phyloP scores from a whole-genome alignment of 2,797 vertebrate species.

The Platyrinchus mystaceus region DNA sequence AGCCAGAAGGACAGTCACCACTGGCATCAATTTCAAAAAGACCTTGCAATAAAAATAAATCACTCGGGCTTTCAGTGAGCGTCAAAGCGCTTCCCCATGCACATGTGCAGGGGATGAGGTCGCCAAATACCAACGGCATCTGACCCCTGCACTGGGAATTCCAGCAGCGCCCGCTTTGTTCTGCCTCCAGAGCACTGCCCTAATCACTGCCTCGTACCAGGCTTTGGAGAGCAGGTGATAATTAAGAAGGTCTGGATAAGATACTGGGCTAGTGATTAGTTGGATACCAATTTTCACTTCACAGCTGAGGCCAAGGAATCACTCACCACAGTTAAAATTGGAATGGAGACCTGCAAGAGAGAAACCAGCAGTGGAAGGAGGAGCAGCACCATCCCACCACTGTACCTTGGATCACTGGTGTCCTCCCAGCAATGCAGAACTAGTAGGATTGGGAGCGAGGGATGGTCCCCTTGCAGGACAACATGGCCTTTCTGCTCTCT shows the following conservation, averaged over 20 bases:
- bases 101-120: slow-evolving; percentile 44
- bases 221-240: slow-evolving; percentile 38
- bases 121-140: slow-evolving; percentile 44
- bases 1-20: slow-evolving; percentile 29
- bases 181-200: not conserved
- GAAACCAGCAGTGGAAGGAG: not conserved
- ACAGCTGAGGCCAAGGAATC: slow-evolving; percentile 20
- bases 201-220: not conserved
- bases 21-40: slow-evolving; percentile 65
- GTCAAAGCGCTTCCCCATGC: not conserved
- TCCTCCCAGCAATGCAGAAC: not conserved
- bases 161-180: slow-evolving; percentile 34
- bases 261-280: not conserved
- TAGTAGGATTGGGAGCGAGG: not conserved
- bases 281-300: slow-evolving; percentile 30
- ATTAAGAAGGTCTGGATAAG: slow-evolving; percentile 51
- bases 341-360: not conserved
- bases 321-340: not conserved
- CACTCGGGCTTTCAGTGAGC: slow-evolving; percentile 35
- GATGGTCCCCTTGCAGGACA: not conserved
- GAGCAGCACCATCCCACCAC: not conserved
- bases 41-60: slow-evolving; percentile 65
- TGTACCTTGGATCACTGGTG: not conserved
- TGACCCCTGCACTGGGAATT: slow-evolving; percentile 56
- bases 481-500: not conserved